These are phyloP conservation scores for Boulengeromyrus knoepffleri DNA, from an alignment of 2,113 vertebrate species.

Conservation along the genomic window DNA sequence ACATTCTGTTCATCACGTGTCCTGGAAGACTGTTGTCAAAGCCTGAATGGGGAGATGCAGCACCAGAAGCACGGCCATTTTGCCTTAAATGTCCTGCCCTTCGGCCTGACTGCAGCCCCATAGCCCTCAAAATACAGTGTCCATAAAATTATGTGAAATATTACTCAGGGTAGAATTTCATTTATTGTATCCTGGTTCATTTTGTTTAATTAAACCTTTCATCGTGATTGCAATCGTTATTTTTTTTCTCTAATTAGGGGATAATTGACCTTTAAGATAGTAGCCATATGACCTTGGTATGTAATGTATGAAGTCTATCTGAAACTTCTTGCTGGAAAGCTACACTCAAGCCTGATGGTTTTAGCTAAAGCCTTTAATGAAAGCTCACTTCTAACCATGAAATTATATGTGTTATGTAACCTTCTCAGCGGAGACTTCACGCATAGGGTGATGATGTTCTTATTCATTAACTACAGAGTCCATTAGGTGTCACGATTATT, in stretches of 20 bases:
- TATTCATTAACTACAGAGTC: background rate
- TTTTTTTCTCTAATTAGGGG: background rate
- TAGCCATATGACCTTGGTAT: background rate
- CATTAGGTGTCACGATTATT: background rate
- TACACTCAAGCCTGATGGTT: background rate
- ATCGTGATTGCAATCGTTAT: background rate
- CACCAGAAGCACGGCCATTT: background rate
- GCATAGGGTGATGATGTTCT: background rate
- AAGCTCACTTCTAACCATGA: background rate
- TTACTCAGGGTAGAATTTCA: background rate
- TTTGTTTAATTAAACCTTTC: background rate
- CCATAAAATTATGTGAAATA: background rate
- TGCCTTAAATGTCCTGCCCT: background rate
- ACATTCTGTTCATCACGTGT: constrained; percentile 6
- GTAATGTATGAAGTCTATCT: background rate
- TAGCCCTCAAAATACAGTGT: background rate
- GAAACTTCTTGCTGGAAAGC: background rate
- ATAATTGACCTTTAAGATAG: background rate
- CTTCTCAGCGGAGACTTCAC: background rate
- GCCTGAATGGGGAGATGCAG: background rate
- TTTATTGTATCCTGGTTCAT: background rate
- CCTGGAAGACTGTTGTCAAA: background rate
- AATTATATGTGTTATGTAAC: background rate
- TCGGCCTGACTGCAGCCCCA: background rate
- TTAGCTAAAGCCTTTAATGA: background rate